phyloP scores from a whole-genome alignment of 1,140 invertebrate species.

The Drosophila hydei region DNA sequence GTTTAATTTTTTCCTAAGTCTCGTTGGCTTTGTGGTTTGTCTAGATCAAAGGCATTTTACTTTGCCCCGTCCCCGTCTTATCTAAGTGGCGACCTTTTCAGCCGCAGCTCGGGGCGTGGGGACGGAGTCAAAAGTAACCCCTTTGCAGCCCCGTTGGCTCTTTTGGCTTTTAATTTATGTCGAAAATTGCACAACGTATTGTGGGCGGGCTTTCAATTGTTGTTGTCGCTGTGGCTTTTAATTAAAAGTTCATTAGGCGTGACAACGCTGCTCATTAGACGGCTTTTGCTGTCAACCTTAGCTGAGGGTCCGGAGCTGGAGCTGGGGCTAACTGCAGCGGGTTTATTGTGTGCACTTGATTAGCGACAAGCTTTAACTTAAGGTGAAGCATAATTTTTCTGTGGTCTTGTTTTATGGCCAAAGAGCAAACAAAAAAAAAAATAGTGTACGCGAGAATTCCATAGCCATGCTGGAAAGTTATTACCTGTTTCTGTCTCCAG shows the following conservation, averaged over 20 bases:
- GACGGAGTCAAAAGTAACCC: slow-evolving; percentile 1
- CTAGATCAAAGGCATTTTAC: slow-evolving; percentile 71
- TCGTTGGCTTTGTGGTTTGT: slow-evolving; percentile 56
- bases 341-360: slow-evolving; percentile 66
- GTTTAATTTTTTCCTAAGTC: slow-evolving; percentile 19
- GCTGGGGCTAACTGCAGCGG: slow-evolving; percentile 26
- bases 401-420: slow-evolving; percentile 56
- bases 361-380: slow-evolving; percentile 64
- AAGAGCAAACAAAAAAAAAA: slow-evolving; percentile 35
- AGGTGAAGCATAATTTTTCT: slow-evolving; percentile 33
- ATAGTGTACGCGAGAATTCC: slow-evolving; percentile 55
- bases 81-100: slow-evolving; percentile 47
- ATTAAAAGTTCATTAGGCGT: slow-evolving; percentile 79
- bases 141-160: slow-evolving; percentile 6
- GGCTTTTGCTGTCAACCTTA: slow-evolving; percentile 6
- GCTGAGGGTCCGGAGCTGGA: neutral
- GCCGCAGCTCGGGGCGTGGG: neutral
- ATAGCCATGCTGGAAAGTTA: slow-evolving; percentile 61
- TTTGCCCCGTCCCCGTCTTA: slow-evolving; percentile 37
- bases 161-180: slow-evolving; percentile 58
- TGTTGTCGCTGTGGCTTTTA: slow-evolving; percentile 63
- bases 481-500: slow-evolving; percentile 44
- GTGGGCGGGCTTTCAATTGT: slow-evolving; percentile 37
- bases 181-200: slow-evolving; percentile 69
- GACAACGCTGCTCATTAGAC: slow-evolving; percentile 68